Evolutionary conservation across 2,113 vertebrate genomes (phyloP).

Genomic region (Cyphomyrus plagiostoma): DNA sequence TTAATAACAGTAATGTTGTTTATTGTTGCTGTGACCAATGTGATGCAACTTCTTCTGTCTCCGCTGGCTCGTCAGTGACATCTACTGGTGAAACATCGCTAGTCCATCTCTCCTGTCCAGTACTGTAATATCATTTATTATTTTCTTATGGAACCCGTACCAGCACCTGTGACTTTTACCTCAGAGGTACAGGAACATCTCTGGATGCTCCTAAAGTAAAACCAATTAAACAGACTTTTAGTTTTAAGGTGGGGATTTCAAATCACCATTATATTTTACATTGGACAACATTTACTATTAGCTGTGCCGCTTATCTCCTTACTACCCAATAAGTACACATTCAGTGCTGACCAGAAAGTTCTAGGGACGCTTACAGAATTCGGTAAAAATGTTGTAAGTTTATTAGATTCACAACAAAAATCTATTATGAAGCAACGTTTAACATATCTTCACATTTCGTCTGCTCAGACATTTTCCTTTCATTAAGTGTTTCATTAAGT

Average conservation of each 20-base stretch:
- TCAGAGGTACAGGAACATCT: neutral
- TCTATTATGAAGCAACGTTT: neutral
- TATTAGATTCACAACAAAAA: neutral
- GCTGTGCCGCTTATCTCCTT: neutral
- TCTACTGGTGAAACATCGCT: neutral
- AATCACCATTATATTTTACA: neutral
- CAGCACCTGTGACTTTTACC: neutral
- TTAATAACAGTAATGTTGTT: neutral
- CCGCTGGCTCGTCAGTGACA: neutral
- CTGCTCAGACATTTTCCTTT: neutral
- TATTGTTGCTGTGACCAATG: neutral
- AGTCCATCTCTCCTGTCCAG: neutral
- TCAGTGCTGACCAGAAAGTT: neutral
- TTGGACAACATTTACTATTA: neutral
- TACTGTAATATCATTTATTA: neutral
- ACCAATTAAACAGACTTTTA: neutral
- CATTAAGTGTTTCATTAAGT: neutral
- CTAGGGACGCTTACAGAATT: neutral
- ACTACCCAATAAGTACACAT: neutral
- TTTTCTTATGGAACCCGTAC: neutral
- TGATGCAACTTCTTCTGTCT: neutral
- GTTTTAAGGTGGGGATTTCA: neutral
- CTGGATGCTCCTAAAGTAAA: neutral
- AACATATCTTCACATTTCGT: neutral
- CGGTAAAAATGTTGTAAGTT: neutral